These are phyloP conservation scores for Drosophila bunnanda DNA, from an alignment of 2,888 invertebrate species.

Conservation along the genomic window DNA sequence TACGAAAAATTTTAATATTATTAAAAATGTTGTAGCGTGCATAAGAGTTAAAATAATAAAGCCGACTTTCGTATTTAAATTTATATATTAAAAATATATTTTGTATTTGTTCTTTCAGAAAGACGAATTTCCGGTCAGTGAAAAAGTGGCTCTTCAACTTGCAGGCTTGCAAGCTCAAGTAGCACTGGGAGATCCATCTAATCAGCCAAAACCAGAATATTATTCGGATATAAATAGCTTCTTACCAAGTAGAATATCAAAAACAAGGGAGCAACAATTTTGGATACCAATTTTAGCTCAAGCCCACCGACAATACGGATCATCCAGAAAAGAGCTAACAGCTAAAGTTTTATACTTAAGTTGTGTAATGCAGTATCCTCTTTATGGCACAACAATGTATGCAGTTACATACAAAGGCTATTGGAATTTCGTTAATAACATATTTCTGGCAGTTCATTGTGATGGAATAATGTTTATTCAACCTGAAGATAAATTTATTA, in stretches of 20 bases:
- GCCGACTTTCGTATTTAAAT: neutral
- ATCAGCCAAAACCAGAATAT: conserved; percentile 91
- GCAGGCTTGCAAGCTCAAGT: conserved; percentile 98
- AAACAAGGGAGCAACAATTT: conserved; percentile 91
- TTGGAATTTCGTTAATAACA: conserved; percentile 92
- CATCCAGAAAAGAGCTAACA: conserved; percentile 95
- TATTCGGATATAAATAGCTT: conserved; percentile 96
- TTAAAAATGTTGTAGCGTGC: neutral
- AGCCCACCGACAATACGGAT: conserved; percentile 95
- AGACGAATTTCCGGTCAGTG: conserved; percentile 97
- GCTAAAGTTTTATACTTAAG: conserved; percentile 97
- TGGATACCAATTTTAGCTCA: conserved; percentile 95
- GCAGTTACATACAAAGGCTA: conserved; percentile 96
- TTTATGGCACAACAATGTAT: conserved; percentile 94
- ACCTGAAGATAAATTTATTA: conserved; percentile 95
- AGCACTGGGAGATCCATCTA: conserved; percentile 93
- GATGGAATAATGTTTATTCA: conserved; percentile 96
- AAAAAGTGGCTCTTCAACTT: conserved; percentile 96
- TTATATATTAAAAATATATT: neutral
- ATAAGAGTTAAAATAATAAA: neutral
- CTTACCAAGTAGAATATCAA: conserved; percentile 92
- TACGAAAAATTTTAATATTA: too few relatives aligned
- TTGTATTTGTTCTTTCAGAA: conserved; percentile 86
- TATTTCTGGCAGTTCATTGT: conserved; percentile 94
- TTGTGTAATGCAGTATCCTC: conserved; percentile 98